These are phyloP conservation scores for Dichetophora obliterata DNA, from an alignment of 2,888 invertebrate genomes.

Conservation along the genomic window DNA sequence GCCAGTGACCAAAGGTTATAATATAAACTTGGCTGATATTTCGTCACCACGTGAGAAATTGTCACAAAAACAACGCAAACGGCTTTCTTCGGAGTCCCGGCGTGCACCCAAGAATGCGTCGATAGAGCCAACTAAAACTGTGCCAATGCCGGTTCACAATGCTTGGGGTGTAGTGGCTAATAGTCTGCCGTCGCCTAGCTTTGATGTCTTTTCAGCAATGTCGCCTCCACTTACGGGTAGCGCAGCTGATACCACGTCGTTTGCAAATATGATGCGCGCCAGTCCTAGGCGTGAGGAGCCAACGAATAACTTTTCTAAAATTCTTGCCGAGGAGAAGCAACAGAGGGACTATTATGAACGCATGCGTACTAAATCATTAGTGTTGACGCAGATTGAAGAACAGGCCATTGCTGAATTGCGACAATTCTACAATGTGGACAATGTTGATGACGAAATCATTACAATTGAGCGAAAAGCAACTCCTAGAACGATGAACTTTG, in stretches of 20 bases:
- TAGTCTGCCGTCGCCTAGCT: slow-evolving; percentile 41
- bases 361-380: slow-evolving; percentile 80
- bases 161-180: slow-evolving; percentile 59
- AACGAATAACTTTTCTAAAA: slow-evolving; percentile 71
- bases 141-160: slow-evolving; percentile 55
- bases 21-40: slow-evolving; percentile 62
- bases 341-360: slow-evolving; percentile 80
- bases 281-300: slow-evolving; percentile 10
- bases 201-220: slow-evolving; percentile 2
- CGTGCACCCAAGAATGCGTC: slow-evolving; percentile 46
- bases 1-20: slow-evolving; percentile 50
- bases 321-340: slow-evolving; percentile 80
- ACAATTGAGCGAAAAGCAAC: slow-evolving; percentile 71
- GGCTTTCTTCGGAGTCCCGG: slow-evolving; percentile 69
- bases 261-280: slow-evolving; percentile 64
- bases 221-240: slow-evolving; percentile 55
- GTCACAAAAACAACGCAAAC: slow-evolving; percentile 74
- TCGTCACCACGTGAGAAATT: slow-evolving; percentile 68
- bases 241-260: slow-evolving; percentile 59
- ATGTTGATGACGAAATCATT: slow-evolving; percentile 80
- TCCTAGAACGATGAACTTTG: slow-evolving; percentile 62
- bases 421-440: slow-evolving; percentile 80
- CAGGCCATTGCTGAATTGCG: slow-evolving; percentile 85
- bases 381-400: slow-evolving; percentile 88
- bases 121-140: slow-evolving; percentile 48